Percentiles rank a stretch among this genome's conserved stretches.
Conservation (phyloP, 2,113 vertebrate species). For the Calyptomena viridis region DNA sequence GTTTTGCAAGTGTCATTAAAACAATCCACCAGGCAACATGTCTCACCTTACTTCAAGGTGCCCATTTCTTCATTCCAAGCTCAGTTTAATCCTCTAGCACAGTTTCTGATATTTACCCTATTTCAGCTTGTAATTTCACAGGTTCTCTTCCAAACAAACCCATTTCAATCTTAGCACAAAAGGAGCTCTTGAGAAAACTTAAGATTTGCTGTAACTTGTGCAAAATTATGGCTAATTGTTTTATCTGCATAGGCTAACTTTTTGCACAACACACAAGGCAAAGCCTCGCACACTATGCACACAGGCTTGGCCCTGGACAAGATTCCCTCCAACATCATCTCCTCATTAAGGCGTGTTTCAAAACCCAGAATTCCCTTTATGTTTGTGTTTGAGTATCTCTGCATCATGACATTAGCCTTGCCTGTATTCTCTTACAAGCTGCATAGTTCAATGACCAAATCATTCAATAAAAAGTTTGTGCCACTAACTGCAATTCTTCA, state of each 20-base stretch:
- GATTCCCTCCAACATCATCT: neutral
- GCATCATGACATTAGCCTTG: neutral
- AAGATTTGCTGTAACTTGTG: neutral
- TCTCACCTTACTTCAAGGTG: neutral
- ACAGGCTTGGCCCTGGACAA: neutral
- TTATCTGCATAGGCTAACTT: neutral
- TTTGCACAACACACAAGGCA: neutral
- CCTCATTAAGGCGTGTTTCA: neutral
- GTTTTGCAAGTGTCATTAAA: neutral
- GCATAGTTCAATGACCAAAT: neutral
- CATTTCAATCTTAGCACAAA: neutral
- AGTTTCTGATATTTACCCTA: neutral
- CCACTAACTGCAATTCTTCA: neutral
- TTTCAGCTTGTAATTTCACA: neutral
- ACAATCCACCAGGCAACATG: neutral
- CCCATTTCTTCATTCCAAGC: neutral
- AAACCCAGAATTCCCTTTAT: neutral
- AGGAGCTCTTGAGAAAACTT: neutral
- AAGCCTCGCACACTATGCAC: neutral
- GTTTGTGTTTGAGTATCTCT: neutral
- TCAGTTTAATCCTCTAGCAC: neutral
- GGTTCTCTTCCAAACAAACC: neutral
- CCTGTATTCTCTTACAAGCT: neutral
- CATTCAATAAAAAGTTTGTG: neutral
- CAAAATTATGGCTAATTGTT: neutral